Conservation (phyloP, 2,888 invertebrate species). For the Bedellia somnulentella region DNA sequence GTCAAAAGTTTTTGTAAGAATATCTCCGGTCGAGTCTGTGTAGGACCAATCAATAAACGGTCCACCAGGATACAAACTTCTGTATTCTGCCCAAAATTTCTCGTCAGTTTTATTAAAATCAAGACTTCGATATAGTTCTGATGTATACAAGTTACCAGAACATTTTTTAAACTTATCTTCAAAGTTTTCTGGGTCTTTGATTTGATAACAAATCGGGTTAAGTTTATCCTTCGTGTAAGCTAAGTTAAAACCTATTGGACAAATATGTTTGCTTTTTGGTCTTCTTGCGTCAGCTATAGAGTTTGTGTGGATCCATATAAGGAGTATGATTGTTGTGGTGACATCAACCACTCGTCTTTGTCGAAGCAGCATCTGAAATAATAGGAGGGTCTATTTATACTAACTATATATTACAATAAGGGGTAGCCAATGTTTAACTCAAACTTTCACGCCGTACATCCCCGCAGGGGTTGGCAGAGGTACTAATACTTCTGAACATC, state of each 20-base stretch:
- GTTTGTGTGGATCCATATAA: slow-evolving; percentile 16
- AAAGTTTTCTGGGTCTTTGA: slow-evolving; percentile 37
- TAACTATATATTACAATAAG: too few species aligned
- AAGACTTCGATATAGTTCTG: slow-evolving; percentile 23
- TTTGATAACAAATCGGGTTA: slow-evolving; percentile 29
- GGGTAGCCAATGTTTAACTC: too few species aligned
- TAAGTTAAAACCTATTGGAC: slow-evolving; percentile 37
- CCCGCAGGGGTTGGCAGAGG: too few species aligned
- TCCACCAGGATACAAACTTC: slow-evolving; percentile 37
- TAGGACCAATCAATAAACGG: slow-evolving; percentile 40
- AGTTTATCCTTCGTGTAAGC: slow-evolving; percentile 17
- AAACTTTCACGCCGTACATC: too few species aligned
- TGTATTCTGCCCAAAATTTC: slow-evolving; percentile 45
- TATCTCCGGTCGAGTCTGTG: slow-evolving; percentile 23
- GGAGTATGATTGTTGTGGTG: slow-evolving; percentile 13
- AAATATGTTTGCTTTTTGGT: slow-evolving; percentile 14
- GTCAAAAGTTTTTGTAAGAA: slow-evolving; percentile 20
- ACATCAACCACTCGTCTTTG: slow-evolving; percentile 15
- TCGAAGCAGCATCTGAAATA: slow-evolving; percentile 30
- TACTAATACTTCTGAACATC: too few species aligned
- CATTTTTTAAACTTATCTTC: slow-evolving; percentile 34
- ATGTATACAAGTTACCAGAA: slow-evolving; percentile 32
- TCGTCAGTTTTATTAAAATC: slow-evolving; percentile 21
- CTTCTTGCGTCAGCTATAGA: slow-evolving; percentile 15
- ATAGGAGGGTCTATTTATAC: too few species aligned